These are phyloP conservation scores for Gymnocypris eckloni DNA, from an alignment of 2,797 vertebrate species.

Conservation along the genomic window DNA sequence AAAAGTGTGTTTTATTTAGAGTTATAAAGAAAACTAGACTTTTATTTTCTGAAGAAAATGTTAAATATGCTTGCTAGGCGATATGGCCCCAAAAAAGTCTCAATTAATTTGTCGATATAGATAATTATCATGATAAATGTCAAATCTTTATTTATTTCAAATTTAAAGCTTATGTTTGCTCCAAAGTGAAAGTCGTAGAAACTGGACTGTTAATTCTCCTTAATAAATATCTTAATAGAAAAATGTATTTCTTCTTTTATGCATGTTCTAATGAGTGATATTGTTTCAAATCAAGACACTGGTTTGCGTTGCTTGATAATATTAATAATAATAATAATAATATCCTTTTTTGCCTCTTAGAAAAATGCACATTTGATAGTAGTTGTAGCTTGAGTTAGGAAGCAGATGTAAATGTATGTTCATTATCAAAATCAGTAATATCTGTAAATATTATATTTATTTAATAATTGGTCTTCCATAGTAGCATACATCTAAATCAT, in stretches of 20 bases:
- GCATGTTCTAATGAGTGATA: too few relatives aligned
- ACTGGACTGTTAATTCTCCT: not conserved
- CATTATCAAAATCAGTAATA: not conserved
- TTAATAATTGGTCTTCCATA: not conserved
- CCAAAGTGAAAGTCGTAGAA: not conserved
- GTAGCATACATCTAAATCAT: not conserved
- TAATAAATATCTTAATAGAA: too few relatives aligned
- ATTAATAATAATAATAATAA: not conserved
- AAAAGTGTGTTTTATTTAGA: slow-evolving; percentile 6
- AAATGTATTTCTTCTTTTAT: too few relatives aligned
- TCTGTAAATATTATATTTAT: too few relatives aligned
- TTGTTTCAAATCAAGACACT: not conserved
- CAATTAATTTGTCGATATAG: not conserved
- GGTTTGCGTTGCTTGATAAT: not conserved
- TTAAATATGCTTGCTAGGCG: not conserved
- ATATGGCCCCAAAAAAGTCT: not conserved
- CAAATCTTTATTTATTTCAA: not conserved
- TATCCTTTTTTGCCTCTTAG: too few relatives aligned
- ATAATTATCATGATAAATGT: not conserved
- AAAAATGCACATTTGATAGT: not conserved
- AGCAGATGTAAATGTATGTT: not conserved
- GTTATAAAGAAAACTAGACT: not conserved
- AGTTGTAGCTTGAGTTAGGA: not conserved
- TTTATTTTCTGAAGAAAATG: not conserved
- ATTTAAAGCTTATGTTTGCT: not conserved